Base-by-base conservation (phyloP, 1,140 invertebrate genomes). In the Drosophila prosaltans region DNA sequence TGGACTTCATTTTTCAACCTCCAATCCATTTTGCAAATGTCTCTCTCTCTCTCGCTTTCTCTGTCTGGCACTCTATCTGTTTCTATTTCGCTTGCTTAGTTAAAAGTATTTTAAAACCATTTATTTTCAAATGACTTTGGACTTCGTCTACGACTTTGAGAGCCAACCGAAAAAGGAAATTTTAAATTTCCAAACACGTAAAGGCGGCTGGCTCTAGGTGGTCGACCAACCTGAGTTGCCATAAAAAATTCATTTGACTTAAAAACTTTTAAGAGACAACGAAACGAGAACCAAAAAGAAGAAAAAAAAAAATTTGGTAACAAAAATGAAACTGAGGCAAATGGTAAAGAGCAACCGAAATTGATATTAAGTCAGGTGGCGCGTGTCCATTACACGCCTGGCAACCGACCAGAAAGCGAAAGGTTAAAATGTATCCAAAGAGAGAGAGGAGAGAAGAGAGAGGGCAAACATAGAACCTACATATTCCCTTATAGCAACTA, bases 211-310 rank as follows among this genome's bases (percentile, higher is more conserved):
- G 57, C 81, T 62, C 65, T 59, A 62, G 65, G 24, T 21, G 30
- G 43, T 51, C 40, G 65, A n/a, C 48, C 40, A 30, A 40, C 45
- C 70, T 65, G 59, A 64, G 73, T 57, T 83, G 71, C 66, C 79
- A 90, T 90, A 90, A 90, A 90, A 90, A 90, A 90, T 90, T 86
- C 86, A 90, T 85, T 90, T 74, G 77, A 77, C 81, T 90, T 86
- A 74, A 90, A 80, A 90, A 90, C 80, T 78, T 86, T 65, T 59
- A 54, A 72, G 69, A 78, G 73, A 83, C 66, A 74, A 55, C 16
- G 67, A 73, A 65, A 21, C 48, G 40, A 41, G 51, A 41, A 28
- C 45, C 45, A 51, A 51, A 51, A 51, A 39, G 21, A 69, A 45
- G 24, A 51, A 48, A 24, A 40, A 68, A 68, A 71, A 65, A 61